Conservation (phyloP, 2,797 vertebrate genomes). For the Sternarchorhynchus goeldii region DNA sequence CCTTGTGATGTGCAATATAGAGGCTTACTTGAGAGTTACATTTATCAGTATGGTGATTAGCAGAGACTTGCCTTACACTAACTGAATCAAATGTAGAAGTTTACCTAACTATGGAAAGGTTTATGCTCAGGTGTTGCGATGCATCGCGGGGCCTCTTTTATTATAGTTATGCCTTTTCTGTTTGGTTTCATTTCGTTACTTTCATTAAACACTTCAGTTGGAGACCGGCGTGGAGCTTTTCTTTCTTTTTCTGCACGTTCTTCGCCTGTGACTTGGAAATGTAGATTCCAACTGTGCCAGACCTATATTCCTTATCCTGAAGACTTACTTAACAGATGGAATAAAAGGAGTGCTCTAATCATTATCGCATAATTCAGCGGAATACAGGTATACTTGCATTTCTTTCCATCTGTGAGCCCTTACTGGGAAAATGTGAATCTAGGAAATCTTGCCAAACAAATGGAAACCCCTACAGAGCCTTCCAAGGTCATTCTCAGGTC, state of each 20-base stretch:
- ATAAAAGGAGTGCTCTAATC: slow-evolving; percentile 30
- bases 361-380: neutral
- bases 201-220: no score
- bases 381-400: neutral
- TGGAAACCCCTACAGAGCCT: slow-evolving; percentile 56
- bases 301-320: neutral
- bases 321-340: slow-evolving; percentile 34
- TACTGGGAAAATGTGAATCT: slow-evolving; percentile 54
- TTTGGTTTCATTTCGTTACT: no score
- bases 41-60: slow-evolving; percentile 30
- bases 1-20: slow-evolving; percentile 12
- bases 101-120: slow-evolving; percentile 19
- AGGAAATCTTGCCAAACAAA: slow-evolving; percentile 61
- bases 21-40: slow-evolving; percentile 10
- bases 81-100: slow-evolving; percentile 8
- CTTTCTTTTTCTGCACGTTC: no score
- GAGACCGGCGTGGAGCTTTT: no score
- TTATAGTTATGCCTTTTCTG: no score
- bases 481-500: slow-evolving; percentile 62
- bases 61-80: slow-evolving; percentile 15
- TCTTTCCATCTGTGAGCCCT: neutral
- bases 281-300: neutral
- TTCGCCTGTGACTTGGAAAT: neutral
- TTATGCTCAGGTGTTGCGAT: neutral
- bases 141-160: no score